phyloP scores from a whole-genome alignment of 1,140 invertebrate genomes.

The Trachymyrmex cornetzi region DNA sequence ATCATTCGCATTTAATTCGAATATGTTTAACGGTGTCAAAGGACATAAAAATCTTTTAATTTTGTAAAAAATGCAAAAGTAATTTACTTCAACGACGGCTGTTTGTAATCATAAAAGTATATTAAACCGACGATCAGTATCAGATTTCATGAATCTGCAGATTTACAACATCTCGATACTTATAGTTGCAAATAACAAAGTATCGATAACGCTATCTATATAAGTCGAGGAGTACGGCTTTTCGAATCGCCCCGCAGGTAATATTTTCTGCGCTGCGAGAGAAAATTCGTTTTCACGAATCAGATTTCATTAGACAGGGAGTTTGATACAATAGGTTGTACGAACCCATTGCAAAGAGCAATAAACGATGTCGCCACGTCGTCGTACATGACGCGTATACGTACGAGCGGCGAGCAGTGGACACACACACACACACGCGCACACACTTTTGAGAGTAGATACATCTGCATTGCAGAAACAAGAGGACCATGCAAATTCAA shows the following conservation, averaged over 20 bases:
- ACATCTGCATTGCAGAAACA: conserved; percentile 76
- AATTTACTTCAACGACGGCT: neutral
- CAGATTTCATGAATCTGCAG: conserved; percentile 17
- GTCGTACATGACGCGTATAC: conserved; percentile 16
- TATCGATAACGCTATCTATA: conserved; percentile 33
- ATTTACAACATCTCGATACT: conserved; percentile 25
- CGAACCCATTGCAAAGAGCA: conserved; percentile 62
- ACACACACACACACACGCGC: neutral
- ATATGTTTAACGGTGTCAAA: conserved; percentile 10
- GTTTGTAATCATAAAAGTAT: neutral
- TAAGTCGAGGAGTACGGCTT: neutral
- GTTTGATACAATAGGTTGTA: conserved; percentile 63
- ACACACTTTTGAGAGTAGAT: conserved; percentile 52
- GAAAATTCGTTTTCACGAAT: conserved; percentile 58
- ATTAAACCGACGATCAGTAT: neutral
- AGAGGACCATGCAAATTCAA: conserved; percentile 76
- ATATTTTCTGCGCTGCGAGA: conserved; percentile 31
- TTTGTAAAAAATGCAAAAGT: neutral
- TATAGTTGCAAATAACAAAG: neutral
- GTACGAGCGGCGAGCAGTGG: neutral
- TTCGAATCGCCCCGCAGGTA: neutral
- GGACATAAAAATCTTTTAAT: neutral
- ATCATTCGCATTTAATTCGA: conserved; percentile 13
- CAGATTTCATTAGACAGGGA: conserved; percentile 66
- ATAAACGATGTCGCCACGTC: conserved; percentile 55